These are phyloP conservation scores for Chromobotia macracanthus DNA, from an alignment of 2,797 vertebrate species.

Conservation along the genomic window DNA sequence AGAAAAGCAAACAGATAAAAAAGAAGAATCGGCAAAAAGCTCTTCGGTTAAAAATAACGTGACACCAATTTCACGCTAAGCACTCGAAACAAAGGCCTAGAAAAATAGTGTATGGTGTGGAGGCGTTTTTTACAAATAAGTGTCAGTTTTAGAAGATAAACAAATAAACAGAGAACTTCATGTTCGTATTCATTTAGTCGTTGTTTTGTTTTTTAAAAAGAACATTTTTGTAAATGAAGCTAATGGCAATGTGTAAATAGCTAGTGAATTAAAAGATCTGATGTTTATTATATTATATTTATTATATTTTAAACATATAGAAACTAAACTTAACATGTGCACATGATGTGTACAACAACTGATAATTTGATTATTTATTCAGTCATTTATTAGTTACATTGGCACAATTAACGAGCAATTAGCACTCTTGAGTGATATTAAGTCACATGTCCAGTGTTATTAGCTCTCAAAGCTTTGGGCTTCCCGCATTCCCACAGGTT, in stretches of 20 bases:
- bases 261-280: background rate
- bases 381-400: background rate
- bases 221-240: background rate
- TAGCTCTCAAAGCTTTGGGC: constrained; percentile 49
- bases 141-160: background rate
- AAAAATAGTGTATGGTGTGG: background rate
- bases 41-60: background rate
- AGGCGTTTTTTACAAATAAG: background rate
- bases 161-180: background rate
- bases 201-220: background rate
- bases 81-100: background rate
- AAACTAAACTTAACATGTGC: too few relatives aligned
- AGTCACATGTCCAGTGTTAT: constrained; percentile 53
- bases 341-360: too few relatives aligned
- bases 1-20: constrained; percentile 34
- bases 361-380: too few relatives aligned
- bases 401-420: background rate
- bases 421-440: constrained; percentile 22
- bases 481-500: constrained; percentile 59
- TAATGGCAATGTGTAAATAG: background rate
- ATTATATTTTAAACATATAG: too few relatives aligned
- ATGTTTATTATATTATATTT: too few relatives aligned
- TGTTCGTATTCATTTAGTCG: background rate
- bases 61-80: constrained; percentile 1
- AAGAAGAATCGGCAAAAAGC: constrained; percentile 23